phyloP scores from a whole-genome alignment of 2,888 invertebrate genomes.

The Polyommatus icarus region DNA sequence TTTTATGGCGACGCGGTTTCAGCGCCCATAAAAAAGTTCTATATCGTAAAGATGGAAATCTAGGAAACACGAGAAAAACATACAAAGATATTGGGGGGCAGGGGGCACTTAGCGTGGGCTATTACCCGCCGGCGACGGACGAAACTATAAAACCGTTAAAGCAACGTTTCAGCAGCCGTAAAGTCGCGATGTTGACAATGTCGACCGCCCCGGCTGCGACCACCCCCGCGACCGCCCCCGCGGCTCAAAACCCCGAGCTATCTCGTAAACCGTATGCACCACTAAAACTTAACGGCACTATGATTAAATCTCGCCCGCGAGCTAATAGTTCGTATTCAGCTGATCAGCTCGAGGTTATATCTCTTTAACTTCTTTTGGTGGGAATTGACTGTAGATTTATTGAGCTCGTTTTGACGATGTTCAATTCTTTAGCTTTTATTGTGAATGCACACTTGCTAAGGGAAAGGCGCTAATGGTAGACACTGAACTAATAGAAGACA shows the following conservation, averaged over 20 bases:
- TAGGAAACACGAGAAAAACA: slow-evolving; percentile 67
- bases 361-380: not conserved
- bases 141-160: slow-evolving; percentile 80
- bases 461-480: too few relatives aligned
- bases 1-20: slow-evolving; percentile 41
- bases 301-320: slow-evolving; percentile 73
- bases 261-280: slow-evolving; percentile 79
- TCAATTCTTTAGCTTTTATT: not conserved
- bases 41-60: slow-evolving; percentile 76
- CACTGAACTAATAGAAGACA: too few relatives aligned
- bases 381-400: not conserved
- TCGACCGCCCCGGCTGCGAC: slow-evolving; percentile 47
- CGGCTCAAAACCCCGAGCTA: slow-evolving; percentile 52
- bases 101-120: slow-evolving; percentile 76
- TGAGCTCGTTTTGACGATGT: not conserved
- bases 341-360: slow-evolving; percentile 4
- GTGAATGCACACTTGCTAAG: too few relatives aligned
- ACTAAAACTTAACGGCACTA: slow-evolving; percentile 77
- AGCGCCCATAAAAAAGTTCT: slow-evolving; percentile 55
- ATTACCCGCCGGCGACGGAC: slow-evolving; percentile 78
- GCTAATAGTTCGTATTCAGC: slow-evolving; percentile 54
- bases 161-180: slow-evolving; percentile 79
- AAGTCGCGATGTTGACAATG: slow-evolving; percentile 80
- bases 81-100: slow-evolving; percentile 67
- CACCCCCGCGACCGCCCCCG: not conserved